These are phyloP conservation scores for Sceloporus undulatus DNA, from an alignment of 2,113 vertebrate genomes.

Conservation along the genomic window DNA sequence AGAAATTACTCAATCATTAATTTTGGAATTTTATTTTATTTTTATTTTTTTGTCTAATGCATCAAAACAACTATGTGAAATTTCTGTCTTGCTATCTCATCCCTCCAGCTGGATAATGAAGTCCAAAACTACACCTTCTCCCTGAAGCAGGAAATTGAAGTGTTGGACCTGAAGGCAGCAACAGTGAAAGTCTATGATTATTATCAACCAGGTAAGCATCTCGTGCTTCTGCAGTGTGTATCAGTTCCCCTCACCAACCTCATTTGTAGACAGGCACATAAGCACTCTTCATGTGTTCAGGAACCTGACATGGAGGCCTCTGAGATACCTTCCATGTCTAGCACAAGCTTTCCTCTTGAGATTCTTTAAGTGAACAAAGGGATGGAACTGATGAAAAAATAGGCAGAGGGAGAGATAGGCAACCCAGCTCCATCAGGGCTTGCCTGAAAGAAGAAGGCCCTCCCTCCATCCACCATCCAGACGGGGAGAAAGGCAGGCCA, in stretches of 20 bases:
- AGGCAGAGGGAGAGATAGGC: too few species aligned
- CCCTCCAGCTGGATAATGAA: conserved; percentile 2
- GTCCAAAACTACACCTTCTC: not conserved
- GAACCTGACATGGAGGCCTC: too few species aligned
- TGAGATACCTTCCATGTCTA: too few species aligned
- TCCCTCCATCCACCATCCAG: too few species aligned
- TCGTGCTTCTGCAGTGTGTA: not conserved
- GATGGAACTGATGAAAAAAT: too few species aligned
- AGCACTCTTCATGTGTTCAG: too few species aligned
- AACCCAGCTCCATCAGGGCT: too few species aligned
- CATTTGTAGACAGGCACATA: not conserved
- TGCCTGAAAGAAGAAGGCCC: too few species aligned
- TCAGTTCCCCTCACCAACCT: not conserved
- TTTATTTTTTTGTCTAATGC: not conserved
- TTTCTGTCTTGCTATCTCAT: not conserved
- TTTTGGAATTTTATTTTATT: too few species aligned
- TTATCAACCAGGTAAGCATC: conserved; percentile 16
- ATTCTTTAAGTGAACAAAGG: not conserved
- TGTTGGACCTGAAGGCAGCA: conserved; percentile 11
- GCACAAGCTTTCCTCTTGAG: not conserved
- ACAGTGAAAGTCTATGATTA: conserved; percentile 32
- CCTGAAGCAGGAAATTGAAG: conserved; percentile 16
- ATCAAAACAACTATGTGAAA: not conserved
- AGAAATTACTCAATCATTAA: not conserved
- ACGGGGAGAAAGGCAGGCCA: too few species aligned